Conservation (phyloP, 23 tunicate genomes). For the Oikopleura albicans region DNA sequence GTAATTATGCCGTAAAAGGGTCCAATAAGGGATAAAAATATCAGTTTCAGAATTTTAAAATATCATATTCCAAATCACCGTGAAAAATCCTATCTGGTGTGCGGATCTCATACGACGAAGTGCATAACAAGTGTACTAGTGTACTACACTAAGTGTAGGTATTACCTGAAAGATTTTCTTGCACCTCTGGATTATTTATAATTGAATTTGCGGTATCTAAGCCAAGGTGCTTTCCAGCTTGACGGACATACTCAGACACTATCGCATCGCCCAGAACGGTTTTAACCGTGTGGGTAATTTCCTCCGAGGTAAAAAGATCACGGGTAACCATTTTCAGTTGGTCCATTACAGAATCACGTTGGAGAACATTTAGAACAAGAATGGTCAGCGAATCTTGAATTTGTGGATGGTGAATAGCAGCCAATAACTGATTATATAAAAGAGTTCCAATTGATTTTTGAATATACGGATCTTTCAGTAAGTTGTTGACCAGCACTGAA, state of each 20-base stretch:
- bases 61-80: too few relatives aligned
- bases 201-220: neutral
- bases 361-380: neutral
- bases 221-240: neutral
- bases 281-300: neutral
- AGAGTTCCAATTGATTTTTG: neutral
- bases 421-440: neutral
- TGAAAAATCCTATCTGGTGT: too few relatives aligned
- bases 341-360: neutral
- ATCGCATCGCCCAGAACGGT: conserved; percentile 1
- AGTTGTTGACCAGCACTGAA: neutral
- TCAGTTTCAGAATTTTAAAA: too few relatives aligned
- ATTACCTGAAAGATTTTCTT: conserved; percentile 9
- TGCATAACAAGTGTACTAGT: too few relatives aligned
- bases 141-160: too few relatives aligned
- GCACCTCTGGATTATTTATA: neutral
- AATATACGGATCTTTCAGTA: neutral
- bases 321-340: neutral
- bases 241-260: neutral
- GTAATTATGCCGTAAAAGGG: too few relatives aligned
- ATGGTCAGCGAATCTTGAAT: neutral
- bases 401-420: neutral
- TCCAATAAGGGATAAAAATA: too few relatives aligned
- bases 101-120: too few relatives aligned
- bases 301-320: neutral